Evolutionary conservation across 37 sponge, comb jelly and placozoan species (phyloP), one percentile per base, ranked within the genome.

Genomic region (Dysidea cf. avara): DNA sequence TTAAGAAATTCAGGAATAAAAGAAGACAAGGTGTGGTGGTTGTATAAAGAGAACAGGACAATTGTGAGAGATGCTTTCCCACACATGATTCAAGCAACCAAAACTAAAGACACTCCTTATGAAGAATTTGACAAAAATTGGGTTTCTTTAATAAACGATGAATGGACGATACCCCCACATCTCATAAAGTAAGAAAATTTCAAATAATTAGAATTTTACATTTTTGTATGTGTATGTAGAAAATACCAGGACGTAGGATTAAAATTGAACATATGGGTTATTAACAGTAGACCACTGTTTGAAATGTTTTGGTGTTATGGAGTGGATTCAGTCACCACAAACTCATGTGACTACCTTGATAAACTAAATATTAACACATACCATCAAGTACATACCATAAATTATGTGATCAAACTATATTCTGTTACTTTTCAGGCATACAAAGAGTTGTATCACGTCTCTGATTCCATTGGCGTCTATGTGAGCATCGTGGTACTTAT

Each of bases 301-400:
- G 39, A 55, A 38, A 79, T 79, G 66, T 79, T 80, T 17, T 85
- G 86, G 86, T 85, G 86, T 40, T 34, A 73, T 7, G 86, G 86
- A 2, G 69, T 72, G 0, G 39, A 85, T 28, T 58, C 69, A 30
- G 69, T 85, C 32, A 85, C 86, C 52, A 85, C 86, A 17, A 55
- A 72, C 68, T 73, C 78, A 60, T 85, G 86, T 63, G 6, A 31
- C 24, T 21, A 49, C 21, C 38, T 85, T 17, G 32, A 68, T 20
- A 39, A 71, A 3, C 54, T 65, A 16, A n/a, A 34, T 4, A 25
- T 58, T 18, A 78, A 78, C 74, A 31, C 6, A 0, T 40, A 79
- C 0, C 40, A 66, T 25, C 25, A 79, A 61, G 86, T 78, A 28
- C 77, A 65, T 2, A 31, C 21, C 39, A 1, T 36, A 66, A 40